Conservation (phyloP, 2,888 invertebrate species). For the Falcaria lacertinaria region DNA sequence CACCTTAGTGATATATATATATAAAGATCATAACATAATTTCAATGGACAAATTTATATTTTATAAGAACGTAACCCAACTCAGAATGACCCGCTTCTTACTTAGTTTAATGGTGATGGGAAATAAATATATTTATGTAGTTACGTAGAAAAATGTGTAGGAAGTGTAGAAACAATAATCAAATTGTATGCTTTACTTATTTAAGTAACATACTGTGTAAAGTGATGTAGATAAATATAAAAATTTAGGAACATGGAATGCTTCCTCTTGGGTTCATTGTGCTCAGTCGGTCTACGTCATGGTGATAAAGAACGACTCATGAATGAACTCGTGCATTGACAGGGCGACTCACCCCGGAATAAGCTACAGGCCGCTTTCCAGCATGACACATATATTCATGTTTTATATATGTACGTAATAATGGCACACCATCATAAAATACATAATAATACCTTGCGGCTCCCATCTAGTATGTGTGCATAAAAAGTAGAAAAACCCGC, state of each 20-base stretch:
- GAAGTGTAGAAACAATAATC: neutral
- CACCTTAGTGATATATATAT: too few relatives aligned
- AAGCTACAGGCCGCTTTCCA: constrained; percentile 14
- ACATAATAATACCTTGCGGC: too few relatives aligned
- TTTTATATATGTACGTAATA: neutral
- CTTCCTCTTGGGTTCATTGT: constrained; percentile 76
- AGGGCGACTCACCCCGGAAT: constrained; percentile 64
- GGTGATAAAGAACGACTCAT: constrained; percentile 66
- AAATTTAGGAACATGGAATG: constrained; percentile 64
- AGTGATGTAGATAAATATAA: constrained; percentile 45
- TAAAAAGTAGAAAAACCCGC: too few relatives aligned
- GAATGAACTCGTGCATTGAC: constrained; percentile 67
- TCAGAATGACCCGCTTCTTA: too few relatives aligned
- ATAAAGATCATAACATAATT: too few relatives aligned
- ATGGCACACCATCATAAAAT: too few relatives aligned
- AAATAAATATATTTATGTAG: too few relatives aligned
- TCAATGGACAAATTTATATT: too few relatives aligned
- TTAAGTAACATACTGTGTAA: constrained; percentile 22
- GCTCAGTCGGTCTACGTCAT: constrained; percentile 58
- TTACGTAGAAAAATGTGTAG: too few relatives aligned
- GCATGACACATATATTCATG: neutral
- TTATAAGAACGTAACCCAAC: too few relatives aligned
- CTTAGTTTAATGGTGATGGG: too few relatives aligned
- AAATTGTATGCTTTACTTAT: constrained; percentile 16
- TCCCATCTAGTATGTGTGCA: too few relatives aligned